Conservation (phyloP, 2,888 invertebrate genomes). For the Pollenia amentaria region DNA sequence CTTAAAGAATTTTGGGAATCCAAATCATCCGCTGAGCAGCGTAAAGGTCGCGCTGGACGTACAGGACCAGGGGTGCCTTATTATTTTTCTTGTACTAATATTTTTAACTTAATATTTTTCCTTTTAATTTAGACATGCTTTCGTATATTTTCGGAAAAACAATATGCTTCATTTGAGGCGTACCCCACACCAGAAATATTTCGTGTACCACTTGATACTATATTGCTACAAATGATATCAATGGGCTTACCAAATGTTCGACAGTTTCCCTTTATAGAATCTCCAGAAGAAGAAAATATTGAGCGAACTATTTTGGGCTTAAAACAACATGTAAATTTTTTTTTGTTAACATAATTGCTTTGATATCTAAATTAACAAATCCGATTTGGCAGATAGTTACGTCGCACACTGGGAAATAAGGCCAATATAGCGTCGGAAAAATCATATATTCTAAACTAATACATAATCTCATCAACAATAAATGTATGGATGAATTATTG, state of each 20-base stretch:
- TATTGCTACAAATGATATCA: slow-evolving; percentile 96
- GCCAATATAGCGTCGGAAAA: no score
- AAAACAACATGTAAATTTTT: slow-evolving; percentile 91
- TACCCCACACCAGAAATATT: slow-evolving; percentile 97
- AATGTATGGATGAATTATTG: no score
- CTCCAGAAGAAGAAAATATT: slow-evolving; percentile 93
- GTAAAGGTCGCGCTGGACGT: slow-evolving; percentile 97
- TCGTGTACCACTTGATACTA: slow-evolving; percentile 95
- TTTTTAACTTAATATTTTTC: not conserved
- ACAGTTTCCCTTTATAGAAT: slow-evolving; percentile 97
- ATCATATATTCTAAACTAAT: no score
- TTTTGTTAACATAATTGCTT: no score
- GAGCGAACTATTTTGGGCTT: slow-evolving; percentile 94
- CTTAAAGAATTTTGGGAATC: slow-evolving; percentile 98
- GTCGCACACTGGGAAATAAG: no score
- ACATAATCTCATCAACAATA: no score
- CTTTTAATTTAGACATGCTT: slow-evolving; percentile 88
- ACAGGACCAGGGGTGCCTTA: slow-evolving; percentile 94
- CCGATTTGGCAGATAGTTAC: no score
- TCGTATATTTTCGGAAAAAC: slow-evolving; percentile 93
- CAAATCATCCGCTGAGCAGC: slow-evolving; percentile 98
- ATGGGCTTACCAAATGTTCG: slow-evolving; percentile 96
- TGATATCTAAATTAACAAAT: no score
- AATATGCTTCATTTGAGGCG: slow-evolving; percentile 91
- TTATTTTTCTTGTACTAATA: not conserved